Conservation (phyloP, 2,888 invertebrate species). For the Athripsodes cinereus region DNA sequence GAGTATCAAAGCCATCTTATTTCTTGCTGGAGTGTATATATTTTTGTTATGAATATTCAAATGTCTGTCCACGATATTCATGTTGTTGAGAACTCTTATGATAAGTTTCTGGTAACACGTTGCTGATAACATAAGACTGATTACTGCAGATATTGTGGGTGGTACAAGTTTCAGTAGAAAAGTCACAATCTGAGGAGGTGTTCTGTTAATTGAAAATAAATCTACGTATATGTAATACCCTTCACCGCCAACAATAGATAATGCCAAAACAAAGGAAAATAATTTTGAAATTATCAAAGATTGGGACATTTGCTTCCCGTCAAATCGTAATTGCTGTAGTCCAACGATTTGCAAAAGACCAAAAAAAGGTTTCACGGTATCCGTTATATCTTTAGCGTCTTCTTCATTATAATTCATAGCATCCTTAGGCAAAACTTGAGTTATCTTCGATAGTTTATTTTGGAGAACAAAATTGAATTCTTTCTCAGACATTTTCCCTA, state of each 20-base stretch:
- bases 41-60: constrained; percentile 13
- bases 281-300: constrained; percentile 7
- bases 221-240: constrained; percentile 5
- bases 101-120: constrained; percentile 24
- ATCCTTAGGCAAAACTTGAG: constrained; percentile 19
- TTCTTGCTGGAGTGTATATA: constrained; percentile 21
- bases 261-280: constrained; percentile 16
- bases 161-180: constrained; percentile 19
- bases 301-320: constrained; percentile 3
- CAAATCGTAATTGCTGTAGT: constrained; percentile 22
- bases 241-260: constrained; percentile 9
- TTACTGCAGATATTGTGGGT: constrained; percentile 11
- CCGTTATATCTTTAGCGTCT: constrained; percentile 13
- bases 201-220: background rate
- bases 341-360: constrained; percentile 16
- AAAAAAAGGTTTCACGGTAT: constrained; percentile 20
- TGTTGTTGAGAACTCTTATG: constrained; percentile 21
- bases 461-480: constrained; percentile 15
- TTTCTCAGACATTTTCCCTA: background rate
- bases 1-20: constrained; percentile 10
- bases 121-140: constrained; percentile 20
- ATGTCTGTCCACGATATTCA: constrained; percentile 22
- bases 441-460: constrained; percentile 19
- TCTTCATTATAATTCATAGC: background rate
- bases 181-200: constrained; percentile 17